Percentiles rank a stretch among this genome's conserved stretches.
phyloP scores from a whole-genome alignment of 2,113 vertebrate genomes.

The Sciurus niger region DNA sequence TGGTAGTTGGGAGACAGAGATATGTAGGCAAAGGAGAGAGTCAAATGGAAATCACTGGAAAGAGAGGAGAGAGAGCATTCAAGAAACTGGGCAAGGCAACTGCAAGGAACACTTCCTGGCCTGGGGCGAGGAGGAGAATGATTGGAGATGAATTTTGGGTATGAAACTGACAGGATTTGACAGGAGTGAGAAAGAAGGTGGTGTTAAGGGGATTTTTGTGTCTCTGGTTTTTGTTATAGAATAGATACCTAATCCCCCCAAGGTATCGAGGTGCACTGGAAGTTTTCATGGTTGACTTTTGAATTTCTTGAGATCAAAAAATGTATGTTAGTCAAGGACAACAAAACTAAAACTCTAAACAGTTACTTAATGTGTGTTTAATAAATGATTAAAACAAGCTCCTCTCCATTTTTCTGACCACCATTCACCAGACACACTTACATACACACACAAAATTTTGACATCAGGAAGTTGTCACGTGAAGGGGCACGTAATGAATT shows the following conservation, averaged over 20 bases:
- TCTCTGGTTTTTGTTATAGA: not conserved
- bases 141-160: not conserved
- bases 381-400: constrained; percentile 38
- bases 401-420: not conserved
- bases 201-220: not conserved
- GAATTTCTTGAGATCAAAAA: not conserved
- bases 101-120: not conserved
- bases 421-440: not conserved
- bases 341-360: not conserved
- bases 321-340: not conserved
- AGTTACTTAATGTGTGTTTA: not conserved
- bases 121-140: not conserved
- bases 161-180: not conserved
- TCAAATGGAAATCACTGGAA: not conserved
- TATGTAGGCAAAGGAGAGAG: not conserved
- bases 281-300: not conserved
- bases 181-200: not conserved
- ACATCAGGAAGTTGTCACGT: not conserved
- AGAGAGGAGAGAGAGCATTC: not conserved
- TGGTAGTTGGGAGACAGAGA: not conserved
- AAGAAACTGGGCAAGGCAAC: not conserved
- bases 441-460: not conserved
- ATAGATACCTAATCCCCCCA: not conserved
- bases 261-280: not conserved
- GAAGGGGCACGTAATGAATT: not conserved